phyloP scores from a whole-genome alignment of 2,888 invertebrate species.

The Tricholauxania praeusta region DNA sequence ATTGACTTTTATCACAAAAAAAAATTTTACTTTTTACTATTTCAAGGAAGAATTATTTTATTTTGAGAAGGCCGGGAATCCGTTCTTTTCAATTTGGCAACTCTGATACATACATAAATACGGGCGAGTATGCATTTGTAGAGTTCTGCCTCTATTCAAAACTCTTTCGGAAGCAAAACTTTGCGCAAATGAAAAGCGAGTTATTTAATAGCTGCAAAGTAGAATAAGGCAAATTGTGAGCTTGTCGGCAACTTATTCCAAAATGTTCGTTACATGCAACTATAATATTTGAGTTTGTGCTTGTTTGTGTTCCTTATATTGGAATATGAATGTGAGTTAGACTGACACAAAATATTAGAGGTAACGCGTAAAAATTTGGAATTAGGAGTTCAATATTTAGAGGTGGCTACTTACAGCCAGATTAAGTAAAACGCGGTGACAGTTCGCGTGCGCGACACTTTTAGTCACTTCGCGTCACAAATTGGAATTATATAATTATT shows the following conservation, averaged over 20 bases:
- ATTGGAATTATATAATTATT: too few species aligned
- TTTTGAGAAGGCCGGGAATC: too few species aligned
- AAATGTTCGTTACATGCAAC: conserved; percentile 21
- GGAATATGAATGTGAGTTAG: not conserved
- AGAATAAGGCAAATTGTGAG: conserved; percentile 27
- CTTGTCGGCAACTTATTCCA: conserved; percentile 27
- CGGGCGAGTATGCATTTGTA: not conserved
- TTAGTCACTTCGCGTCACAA: too few species aligned
- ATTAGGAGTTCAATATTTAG: too few species aligned
- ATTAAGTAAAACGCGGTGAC: too few species aligned
- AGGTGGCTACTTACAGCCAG: too few species aligned
- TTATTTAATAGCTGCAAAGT: conserved; percentile 25
- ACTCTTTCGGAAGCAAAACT: not conserved
- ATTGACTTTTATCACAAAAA: too few species aligned
- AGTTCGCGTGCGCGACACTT: too few species aligned
- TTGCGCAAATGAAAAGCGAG: conserved; percentile 24
- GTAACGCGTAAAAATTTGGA: not conserved
- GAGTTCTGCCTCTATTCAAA: too few species aligned
- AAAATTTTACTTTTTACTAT: too few species aligned
- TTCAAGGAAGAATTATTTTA: too few species aligned
- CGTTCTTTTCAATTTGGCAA: too few species aligned
- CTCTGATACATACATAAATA: not conserved
- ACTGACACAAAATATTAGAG: not conserved
- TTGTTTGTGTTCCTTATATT: conserved; percentile 12
- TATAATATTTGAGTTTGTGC: conserved; percentile 16